Conservation (phyloP, 2,113 vertebrate genomes). For the Motacilla alba region DNA sequence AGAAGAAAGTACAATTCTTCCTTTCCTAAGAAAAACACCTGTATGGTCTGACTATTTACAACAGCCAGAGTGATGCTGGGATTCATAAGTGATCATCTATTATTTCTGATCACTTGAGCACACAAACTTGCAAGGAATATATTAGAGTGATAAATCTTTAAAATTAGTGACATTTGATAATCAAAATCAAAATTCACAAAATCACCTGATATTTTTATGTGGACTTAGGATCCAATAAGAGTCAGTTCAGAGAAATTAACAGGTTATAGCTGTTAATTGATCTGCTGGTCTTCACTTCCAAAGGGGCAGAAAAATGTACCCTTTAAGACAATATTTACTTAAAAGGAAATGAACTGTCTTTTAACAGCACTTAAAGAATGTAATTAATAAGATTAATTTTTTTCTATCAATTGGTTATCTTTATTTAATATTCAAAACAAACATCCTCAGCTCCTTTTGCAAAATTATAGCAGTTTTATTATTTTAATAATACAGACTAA, state of each 20-base stretch:
- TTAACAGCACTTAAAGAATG: constrained; percentile 29
- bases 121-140: background rate
- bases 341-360: background rate
- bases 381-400: background rate
- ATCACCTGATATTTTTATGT: background rate
- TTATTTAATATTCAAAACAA: constrained; percentile 43
- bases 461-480: background rate
- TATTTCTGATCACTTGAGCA: background rate
- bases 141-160: background rate
- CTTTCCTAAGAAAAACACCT: background rate
- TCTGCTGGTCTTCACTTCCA: constrained; percentile 15
- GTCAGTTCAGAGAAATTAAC: background rate
- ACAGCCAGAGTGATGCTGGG: background rate
- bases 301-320: background rate
- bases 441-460: background rate
- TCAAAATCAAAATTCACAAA: background rate
- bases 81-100: background rate
- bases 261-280: background rate
- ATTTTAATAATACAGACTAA: constrained; percentile 15
- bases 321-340: constrained; percentile 11
- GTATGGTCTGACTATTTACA: background rate
- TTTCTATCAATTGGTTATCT: background rate
- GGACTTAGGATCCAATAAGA: background rate
- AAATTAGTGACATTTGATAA: background rate
- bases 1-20: background rate